phyloP scores from a whole-genome alignment of 2,888 invertebrate species.

The Cosmia pyralina region DNA sequence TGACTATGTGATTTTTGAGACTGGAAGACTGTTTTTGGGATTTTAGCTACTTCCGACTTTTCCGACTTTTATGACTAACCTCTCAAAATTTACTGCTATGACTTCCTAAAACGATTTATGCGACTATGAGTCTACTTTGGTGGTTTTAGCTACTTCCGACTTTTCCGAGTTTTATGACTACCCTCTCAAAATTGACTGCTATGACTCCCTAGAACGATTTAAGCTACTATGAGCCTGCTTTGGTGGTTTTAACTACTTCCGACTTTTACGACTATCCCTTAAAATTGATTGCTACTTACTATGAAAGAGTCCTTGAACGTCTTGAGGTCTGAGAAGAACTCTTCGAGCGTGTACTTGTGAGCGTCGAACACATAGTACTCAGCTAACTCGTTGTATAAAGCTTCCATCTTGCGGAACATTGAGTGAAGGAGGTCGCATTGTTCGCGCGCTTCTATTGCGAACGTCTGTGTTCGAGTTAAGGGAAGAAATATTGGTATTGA shows the following conservation, averaged over 20 bases:
- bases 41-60: background rate
- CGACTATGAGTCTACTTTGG: background rate
- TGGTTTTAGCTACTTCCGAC: background rate
- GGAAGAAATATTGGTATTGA: background rate
- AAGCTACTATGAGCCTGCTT: background rate
- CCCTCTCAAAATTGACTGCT: background rate
- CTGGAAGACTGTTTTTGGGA: background rate
- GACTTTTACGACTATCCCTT: background rate
- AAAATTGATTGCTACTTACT: constrained; percentile 86
- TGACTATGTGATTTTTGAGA: background rate
- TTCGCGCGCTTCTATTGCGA: constrained; percentile 94
- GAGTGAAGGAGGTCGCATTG: constrained; percentile 97
- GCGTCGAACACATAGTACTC: constrained; percentile 98
- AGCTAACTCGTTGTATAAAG: constrained; percentile 94
- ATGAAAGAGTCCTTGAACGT: constrained; percentile 97
- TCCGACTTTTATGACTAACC: background rate
- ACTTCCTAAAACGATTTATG: background rate
- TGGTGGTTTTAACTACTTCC: background rate
- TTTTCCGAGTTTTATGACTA: background rate
- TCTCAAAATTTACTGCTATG: background rate
- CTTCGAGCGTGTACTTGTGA: constrained; percentile 97
- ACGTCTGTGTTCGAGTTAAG: constrained; percentile 86
- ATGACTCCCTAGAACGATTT: background rate
- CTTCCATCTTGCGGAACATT: constrained; percentile 98
- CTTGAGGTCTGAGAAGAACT: constrained; percentile 98